These are phyloP conservation scores for Threskiornis aethiopicus DNA, from an alignment of 2,797 vertebrate genomes.

Conservation along the genomic window DNA sequence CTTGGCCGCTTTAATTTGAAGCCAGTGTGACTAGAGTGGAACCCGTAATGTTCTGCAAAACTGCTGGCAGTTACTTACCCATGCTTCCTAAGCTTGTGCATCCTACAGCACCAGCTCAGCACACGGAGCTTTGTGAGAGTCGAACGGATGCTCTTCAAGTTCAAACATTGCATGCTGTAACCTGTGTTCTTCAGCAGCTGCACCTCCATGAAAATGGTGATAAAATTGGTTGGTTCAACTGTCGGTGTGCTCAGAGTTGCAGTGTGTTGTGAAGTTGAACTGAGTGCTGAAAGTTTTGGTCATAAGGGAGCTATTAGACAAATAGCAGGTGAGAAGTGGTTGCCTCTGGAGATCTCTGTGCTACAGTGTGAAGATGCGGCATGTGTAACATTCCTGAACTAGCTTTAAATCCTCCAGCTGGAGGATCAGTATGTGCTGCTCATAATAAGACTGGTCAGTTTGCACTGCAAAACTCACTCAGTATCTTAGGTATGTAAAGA, in stretches of 20 bases:
- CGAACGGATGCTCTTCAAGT: neutral
- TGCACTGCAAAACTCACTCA: neutral
- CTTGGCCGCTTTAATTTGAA: neutral
- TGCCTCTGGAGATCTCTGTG: neutral
- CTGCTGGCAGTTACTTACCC: neutral
- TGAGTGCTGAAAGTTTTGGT: neutral
- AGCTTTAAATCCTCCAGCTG: neutral
- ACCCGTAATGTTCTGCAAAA: neutral
- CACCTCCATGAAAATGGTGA: neutral
- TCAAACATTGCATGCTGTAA: neutral
- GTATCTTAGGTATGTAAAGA: neutral
- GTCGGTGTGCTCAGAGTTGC: neutral
- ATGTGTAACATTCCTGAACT: neutral
- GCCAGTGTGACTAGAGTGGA: neutral
- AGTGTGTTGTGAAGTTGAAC: neutral
- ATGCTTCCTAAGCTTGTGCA: neutral
- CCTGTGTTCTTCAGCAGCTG: neutral
- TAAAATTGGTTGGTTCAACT: neutral
- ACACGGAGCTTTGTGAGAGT: neutral
- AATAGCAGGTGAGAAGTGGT: neutral
- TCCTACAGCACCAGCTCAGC: neutral
- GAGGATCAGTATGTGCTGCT: neutral
- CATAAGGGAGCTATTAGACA: neutral
- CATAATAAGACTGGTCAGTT: neutral
- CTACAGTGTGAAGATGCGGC: neutral